Evolutionary conservation across 2,888 invertebrate genomes (phyloP), one percentile per base, ranked within the genome.

Genomic region (Tuta absoluta): DNA sequence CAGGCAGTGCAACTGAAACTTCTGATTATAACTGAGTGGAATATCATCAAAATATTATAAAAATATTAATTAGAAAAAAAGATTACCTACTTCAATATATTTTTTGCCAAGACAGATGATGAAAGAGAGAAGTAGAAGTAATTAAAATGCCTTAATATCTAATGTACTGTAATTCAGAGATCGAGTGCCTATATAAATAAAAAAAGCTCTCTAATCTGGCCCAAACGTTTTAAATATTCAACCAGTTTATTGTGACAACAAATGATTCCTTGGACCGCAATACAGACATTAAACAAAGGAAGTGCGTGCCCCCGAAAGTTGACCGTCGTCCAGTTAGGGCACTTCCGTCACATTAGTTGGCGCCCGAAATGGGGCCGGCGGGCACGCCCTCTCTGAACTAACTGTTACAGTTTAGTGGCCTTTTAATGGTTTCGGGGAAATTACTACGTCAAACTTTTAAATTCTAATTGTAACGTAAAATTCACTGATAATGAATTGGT

Each of bases 221-320:
- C 45, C n/a, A n/a, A 45, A 45, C 17, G 17, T 45, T 4, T 17
- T 45, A 45, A 41, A 45, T 12, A 53, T 21, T 33, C n/a, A 17
- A 17, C 8, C 17, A 33, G 5, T 56, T 19, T 21, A 19, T 12
- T 58, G 38, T 37, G 38, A 21, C 38, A 28, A 37, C 33, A 57
- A 57, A 37, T n/a, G 28, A 53, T 28, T 28, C 8, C 53, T 53
- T 28, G 33, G 17, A 56, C 24, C 24, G 24, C n/a, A 24, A n/a
- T n/a, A 37, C 11, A 38, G 38, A 60, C 41, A 60, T 60, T 45
- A 41, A 60, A 33, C 33, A 45, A 23, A 45, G 60, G 60, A 60
- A 60, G 60, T 60, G 60, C 45, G 60, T 45, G 60, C 10, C 24
- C 17, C 51, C 23, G 2, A 53, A 53, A 23, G 56, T n/a, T 56